Evolutionary conservation across 2,888 invertebrate species (phyloP).

Genomic region (Trachelus troglodyta): DNA sequence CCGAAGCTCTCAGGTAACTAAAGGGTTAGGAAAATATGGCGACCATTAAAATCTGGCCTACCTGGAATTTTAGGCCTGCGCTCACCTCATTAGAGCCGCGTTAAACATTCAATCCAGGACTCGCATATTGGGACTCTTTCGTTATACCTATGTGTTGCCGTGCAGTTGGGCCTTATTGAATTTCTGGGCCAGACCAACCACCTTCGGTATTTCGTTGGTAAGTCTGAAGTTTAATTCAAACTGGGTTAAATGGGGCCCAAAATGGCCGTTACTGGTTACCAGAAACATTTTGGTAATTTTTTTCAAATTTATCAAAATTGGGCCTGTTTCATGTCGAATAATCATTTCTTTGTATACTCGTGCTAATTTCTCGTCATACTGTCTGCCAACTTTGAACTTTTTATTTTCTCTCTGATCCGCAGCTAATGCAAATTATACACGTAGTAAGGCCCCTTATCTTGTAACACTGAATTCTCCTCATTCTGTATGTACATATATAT

Average conservation of each 20-base stretch:
- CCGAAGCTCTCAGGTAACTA: conserved; percentile 49
- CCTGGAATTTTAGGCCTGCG: conserved; percentile 19
- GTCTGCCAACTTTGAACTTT: background rate
- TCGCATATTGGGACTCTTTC: background rate
- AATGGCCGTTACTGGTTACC: background rate
- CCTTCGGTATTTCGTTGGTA: background rate
- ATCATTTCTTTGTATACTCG: background rate
- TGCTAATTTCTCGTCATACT: background rate
- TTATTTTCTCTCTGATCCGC: background rate
- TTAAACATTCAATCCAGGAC: conserved; percentile 47
- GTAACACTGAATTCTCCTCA: too few species aligned
- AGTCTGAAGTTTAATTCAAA: background rate
- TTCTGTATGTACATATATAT: background rate
- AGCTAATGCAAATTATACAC: background rate
- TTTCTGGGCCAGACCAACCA: background rate
- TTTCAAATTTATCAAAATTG: background rate
- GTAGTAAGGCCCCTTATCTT: background rate
- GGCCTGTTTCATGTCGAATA: background rate
- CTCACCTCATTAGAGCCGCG: conserved; percentile 61
- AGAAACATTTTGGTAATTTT: background rate
- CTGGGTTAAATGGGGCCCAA: background rate
- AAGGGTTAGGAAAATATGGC: conserved; percentile 38
- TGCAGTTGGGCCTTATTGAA: background rate
- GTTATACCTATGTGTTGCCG: conserved; percentile 20
- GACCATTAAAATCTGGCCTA: conserved; percentile 25